phyloP scores from a whole-genome alignment of 1,140 invertebrate species.

The Gryon sp. region DNA sequence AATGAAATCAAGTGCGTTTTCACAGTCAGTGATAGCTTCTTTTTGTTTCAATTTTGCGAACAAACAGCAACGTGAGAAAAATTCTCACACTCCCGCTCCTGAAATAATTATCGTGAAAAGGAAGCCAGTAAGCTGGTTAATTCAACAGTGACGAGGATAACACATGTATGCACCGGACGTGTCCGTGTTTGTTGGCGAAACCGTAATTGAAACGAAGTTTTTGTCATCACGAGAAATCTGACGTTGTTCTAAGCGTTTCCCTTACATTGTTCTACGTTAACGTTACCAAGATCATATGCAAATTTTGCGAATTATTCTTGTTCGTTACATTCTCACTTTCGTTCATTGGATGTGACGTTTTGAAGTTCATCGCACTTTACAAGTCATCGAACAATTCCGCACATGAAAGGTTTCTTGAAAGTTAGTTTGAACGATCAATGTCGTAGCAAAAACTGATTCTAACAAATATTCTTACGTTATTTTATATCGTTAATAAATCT shows the following conservation, averaged over 20 bases:
- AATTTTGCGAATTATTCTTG: conserved; percentile 42
- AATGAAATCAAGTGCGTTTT: conserved; percentile 50
- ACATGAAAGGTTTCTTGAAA: not conserved
- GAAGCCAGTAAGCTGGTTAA: conserved; percentile 37
- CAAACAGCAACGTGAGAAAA: conserved; percentile 65
- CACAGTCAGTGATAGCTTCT: conserved; percentile 46
- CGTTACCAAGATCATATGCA: conserved; percentile 62
- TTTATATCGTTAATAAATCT: not conserved
- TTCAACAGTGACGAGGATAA: conserved; percentile 48
- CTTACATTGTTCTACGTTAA: conserved; percentile 52
- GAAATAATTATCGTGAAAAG: conserved; percentile 43
- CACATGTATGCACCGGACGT: conserved; percentile 21
- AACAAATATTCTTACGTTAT: not conserved
- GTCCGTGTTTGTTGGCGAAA: conserved; percentile 37
- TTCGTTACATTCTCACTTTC: conserved; percentile 54
- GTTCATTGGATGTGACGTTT: conserved; percentile 16
- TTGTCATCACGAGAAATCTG: conserved; percentile 64
- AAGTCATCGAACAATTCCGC: conserved; percentile 7
- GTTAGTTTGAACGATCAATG: not conserved
- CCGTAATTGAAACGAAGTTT: conserved; percentile 62
- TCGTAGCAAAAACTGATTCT: not conserved
- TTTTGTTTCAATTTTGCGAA: conserved; percentile 51
- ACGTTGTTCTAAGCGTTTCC: conserved; percentile 57
- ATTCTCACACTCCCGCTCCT: conserved; percentile 69
- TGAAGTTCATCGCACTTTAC: conserved; percentile 55